Conservation (phyloP, 2,113 vertebrate genomes). For the Meleagris gallopavo region DNA sequence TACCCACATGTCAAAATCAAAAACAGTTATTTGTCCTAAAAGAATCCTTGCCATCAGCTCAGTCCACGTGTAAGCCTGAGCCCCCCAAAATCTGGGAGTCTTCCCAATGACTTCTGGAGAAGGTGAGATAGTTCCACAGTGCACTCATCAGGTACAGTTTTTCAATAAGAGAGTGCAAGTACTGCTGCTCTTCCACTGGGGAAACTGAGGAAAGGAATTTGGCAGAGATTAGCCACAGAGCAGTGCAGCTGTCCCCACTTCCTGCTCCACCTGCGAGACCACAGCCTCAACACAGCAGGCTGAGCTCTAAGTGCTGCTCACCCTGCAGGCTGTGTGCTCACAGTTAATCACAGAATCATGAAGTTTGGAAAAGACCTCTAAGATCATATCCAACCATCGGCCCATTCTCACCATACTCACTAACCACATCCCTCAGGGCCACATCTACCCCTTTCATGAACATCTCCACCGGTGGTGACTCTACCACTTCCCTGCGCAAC, state of each 20-base stretch:
- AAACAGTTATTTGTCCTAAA: neutral
- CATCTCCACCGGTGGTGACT: too few relatives aligned
- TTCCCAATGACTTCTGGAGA: neutral
- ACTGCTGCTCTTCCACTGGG: neutral
- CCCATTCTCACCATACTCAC: too few relatives aligned
- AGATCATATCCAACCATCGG: too few relatives aligned
- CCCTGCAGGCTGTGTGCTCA: neutral
- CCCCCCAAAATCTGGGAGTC: accelerated
- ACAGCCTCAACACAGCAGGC: neutral
- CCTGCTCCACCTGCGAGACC: neutral
- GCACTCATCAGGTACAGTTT: accelerated
- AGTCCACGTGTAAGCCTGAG: neutral
- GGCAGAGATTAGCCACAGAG: neutral
- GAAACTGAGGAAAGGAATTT: neutral
- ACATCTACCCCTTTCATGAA: too few relatives aligned
- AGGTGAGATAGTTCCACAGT: neutral
- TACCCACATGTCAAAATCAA: neutral
- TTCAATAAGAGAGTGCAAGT: neutral
- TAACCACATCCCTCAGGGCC: too few relatives aligned
- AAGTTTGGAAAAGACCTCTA: too few relatives aligned
- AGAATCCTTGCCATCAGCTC: neutral
- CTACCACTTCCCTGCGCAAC: too few relatives aligned
- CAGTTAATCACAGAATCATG: accelerated
- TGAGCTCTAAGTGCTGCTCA: accelerated
- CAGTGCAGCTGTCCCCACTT: neutral